Conservation (phyloP, 2,797 vertebrate genomes). For the Acrossocheilus wenchowensis region DNA sequence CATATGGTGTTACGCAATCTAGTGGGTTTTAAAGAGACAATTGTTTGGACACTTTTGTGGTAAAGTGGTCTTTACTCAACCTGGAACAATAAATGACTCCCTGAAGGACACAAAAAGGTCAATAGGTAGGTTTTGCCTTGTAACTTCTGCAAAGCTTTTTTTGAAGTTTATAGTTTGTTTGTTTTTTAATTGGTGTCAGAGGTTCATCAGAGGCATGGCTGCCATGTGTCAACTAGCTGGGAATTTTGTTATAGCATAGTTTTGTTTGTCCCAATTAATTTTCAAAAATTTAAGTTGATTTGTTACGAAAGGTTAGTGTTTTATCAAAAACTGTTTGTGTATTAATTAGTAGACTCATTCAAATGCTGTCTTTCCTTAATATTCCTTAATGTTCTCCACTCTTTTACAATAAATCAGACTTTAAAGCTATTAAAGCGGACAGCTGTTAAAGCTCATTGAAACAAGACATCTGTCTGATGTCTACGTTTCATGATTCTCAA, state of each 20-base stretch:
- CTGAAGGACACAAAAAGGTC: conserved; percentile 19
- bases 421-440: not conserved
- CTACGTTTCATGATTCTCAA: not conserved
- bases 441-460: not conserved
- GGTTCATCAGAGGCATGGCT: not conserved
- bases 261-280: not conserved
- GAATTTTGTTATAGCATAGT: not conserved
- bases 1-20: conserved; percentile 30
- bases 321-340: not conserved
- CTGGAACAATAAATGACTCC: conserved; percentile 9
- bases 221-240: not conserved
- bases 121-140: conserved; percentile 1
- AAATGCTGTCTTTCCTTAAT: not conserved
- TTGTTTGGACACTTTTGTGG: conserved; percentile 19
- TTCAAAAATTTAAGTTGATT: not conserved
- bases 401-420: not conserved
- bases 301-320: not conserved
- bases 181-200: not conserved
- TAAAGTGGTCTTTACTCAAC: conserved; percentile 1
- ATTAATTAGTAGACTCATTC: not conserved
- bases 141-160: not conserved
- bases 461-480: not conserved
- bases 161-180: not conserved
- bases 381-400: not conserved
- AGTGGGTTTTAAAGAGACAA: conserved; percentile 18